Evolutionary conservation across 2,113 vertebrate species (phyloP), one percentile per base, ranked within the genome.

Genomic region (Heterotis niloticus): DNA sequence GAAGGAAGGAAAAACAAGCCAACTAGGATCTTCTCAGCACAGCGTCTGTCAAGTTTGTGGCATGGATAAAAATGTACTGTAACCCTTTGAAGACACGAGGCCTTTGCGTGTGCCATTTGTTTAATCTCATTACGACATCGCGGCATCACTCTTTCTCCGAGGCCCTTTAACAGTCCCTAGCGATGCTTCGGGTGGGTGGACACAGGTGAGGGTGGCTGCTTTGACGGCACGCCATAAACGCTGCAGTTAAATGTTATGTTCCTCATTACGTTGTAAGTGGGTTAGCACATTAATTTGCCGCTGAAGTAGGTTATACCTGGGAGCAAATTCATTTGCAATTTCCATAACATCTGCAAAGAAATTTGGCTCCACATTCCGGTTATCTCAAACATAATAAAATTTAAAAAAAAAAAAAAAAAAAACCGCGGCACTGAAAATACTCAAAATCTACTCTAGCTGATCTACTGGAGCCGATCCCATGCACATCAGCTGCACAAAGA

Each of bases 251-350:
- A 90, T 86, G 87, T 83, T 90, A 81, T 83, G 85, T 85, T 90
- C 81, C 82, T 87, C 62, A 76, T 84, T 85, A 86, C 75, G 77
- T 80, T 80, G 81, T 86, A 86, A 87, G 83, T 83, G 79, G 84
- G 83, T 87, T 90, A 85, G 80, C 83, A 84, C 86, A 88, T 90
- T 90, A 83, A 90, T 88, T 85, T 87, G 82, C 80, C 74, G 81
- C 84, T 89, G 86, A 92, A 89, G 83, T 86, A 88, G 86, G 84
- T 88, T 89, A 88, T 90, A 91, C 88, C 90, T 91, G 83, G 87
- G 77, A 91, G 88, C 87, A 71, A 83, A 80, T 78, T 85, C 79
- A 78, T 83, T 78, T 9, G 85, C 88, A 79, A 90, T 90, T 90
- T 91, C 86, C 88, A 88, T 90, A 87, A 88, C 86, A 85, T 87